phyloP scores from a whole-genome alignment of 2,888 invertebrate species.

The Lasioglossum lativentre region DNA sequence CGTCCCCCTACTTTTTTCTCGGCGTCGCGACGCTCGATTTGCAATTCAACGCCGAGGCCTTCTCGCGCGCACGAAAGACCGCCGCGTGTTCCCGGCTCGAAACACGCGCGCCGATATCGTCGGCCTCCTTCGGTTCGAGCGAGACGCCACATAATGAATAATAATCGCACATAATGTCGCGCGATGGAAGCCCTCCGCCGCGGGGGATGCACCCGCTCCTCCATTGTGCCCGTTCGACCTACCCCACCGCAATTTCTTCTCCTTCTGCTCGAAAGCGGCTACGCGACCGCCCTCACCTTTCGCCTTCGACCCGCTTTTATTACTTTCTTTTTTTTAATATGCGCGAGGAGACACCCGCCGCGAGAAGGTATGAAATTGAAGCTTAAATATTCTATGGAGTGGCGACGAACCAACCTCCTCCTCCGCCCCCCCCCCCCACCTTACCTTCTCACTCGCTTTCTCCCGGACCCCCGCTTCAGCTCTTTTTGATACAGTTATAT shows the following conservation, averaged over 20 bases:
- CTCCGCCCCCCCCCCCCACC: not conserved
- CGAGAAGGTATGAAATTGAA: conserved; percentile 83
- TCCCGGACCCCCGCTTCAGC: not conserved
- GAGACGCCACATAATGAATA: conserved; percentile 81
- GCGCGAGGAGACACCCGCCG: conserved; percentile 69
- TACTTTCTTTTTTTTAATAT: conserved; percentile 81
- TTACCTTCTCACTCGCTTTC: not conserved
- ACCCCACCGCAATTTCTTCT: conserved; percentile 76
- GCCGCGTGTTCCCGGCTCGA: not conserved
- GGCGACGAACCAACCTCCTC: conserved; percentile 68
- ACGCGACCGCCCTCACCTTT: conserved; percentile 34
- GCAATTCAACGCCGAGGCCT: conserved; percentile 75
- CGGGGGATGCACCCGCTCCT: conserved; percentile 48
- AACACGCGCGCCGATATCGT: conserved; percentile 2
- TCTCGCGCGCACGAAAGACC: conserved; percentile 55
- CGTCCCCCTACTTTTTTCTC: conserved; percentile 28
- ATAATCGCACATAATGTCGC: conserved; percentile 80
- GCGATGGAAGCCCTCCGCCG: conserved; percentile 37
- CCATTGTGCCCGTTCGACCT: conserved; percentile 55
- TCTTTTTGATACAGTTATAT: conserved; percentile 82
- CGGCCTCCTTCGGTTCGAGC: conserved; percentile 38
- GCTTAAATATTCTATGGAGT: conserved; percentile 84
- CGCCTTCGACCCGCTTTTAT: conserved; percentile 57
- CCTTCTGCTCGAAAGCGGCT: conserved; percentile 36
- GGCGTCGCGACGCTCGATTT: conserved; percentile 66